Evolutionary conservation across 53 echinoderm and acorn worm species (phyloP), one percentile per base, ranked within the genome.

Genomic region (Paracentrotus lividus): DNA sequence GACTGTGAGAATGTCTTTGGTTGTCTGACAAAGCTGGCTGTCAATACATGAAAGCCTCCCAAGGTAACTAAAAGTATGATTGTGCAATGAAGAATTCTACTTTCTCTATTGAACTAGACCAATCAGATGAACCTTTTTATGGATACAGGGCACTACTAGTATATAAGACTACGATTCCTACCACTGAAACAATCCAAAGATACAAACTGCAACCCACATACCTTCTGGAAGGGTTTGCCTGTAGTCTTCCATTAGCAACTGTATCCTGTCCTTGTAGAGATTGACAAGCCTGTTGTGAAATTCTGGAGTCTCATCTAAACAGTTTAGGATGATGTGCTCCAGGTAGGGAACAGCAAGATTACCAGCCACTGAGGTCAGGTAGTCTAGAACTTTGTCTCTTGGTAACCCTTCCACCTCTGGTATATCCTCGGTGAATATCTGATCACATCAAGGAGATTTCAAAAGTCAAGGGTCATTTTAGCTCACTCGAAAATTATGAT

Each of bases 361-460:
- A 55, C 88, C 66, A 56, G 94, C 94, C 18, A 94, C 94, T 45
- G 42, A 47, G 72, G 94, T 95, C 43, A 98, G 92, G 88, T 96
- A 97, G 72, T 96, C 97, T 77, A 98, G 88, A 21, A 98, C 98
- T 42, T 84, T 92, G 88, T 93, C 93, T 38, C 97, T 92, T 32
- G 97, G 97, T 81, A 98, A 88, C 5, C 90, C 92, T 53, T 96
- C 96, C 7, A 97, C 98, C 86, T 98, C 98, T 47, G 96, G 96
- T 47, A 96, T 98, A 90, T 98, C 97, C 85, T 98, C 98, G 53
- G 96, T 98, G 65, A 97, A 97, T 52, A 97, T 96, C 97, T 97
- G 92, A 10, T 87, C 4, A 38, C 32, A 72, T 36, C 20, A 40
- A 64, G 10, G 31, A 29, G 27, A 27, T 8, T 64, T 64, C 29